Base-by-base conservation (phyloP, 2,888 invertebrate species). In the Eupithecia tripunctaria region DNA sequence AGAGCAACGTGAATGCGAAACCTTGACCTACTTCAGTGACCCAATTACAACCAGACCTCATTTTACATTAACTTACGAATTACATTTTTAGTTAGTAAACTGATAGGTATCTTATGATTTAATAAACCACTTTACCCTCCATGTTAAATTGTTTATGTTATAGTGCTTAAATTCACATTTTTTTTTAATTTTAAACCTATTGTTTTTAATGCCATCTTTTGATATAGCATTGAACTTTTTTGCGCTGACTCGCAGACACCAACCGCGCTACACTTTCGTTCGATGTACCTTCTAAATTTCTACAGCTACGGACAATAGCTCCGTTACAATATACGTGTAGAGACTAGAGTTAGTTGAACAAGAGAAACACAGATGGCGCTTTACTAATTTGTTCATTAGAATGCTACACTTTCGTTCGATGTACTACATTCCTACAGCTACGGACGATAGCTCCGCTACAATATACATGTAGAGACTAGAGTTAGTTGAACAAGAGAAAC, bases 1-100 rank as follows among this genome's bases (percentile, higher is more conserved):
- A 59, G 68, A 66, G 59, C 62, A 69, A 41, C 67, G 67, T 70
- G 64, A 21, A 66, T 29, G 51, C 56, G 79, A 82, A 83, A 81
- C 82, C 82, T 82, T 82, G 79, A 76, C 62, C 77, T 82, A 76
- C 74, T 81, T 80, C 41, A 74, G 80, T 78, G 77, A 68, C 76
- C 79, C 78, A 79, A 78, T 77, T 80, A 82, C 81, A 82, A 62
- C 59, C 15, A 56, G 66, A 41, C 68, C 43, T 84, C 78, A 82
- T 71, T 79, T 78, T 80, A 82, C 78, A 64, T 70, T 63, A 47
- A 70, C 56, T 4, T 63, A 69, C 15, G 21, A 63, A 29, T 29
- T 0, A 59, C n/a, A 18, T 60, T 18, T 60, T 7, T 29, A 60
- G n/a, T 51, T n/a, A 51, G n/a, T 2, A 7, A 43, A 43, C 27